A percentile compares a stretch with the other conserved stretches of the same genome.
phyloP scores from a whole-genome alignment of 2,113 vertebrate species.

The Grallaria varia region DNA sequence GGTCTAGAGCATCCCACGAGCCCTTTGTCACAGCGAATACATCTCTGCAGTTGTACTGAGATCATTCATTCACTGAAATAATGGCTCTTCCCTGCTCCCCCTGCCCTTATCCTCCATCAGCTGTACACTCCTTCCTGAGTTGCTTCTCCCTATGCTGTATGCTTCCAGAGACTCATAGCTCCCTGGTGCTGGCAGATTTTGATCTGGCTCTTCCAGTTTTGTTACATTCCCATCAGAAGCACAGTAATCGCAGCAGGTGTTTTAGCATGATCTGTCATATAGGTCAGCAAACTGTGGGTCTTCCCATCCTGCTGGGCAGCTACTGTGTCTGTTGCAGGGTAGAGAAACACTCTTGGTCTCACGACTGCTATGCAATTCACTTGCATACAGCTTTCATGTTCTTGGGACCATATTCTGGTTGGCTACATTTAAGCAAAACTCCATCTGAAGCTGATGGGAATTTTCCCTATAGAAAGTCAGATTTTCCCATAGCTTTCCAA shows the following conservation, averaged over 20 bases:
- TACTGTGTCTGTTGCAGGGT: rapidly evolving
- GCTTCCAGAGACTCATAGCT: neutral
- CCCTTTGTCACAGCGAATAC: rapidly evolving
- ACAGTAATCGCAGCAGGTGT: neutral
- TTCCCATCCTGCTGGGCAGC: neutral
- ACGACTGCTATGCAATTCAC: neutral
- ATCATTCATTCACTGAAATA: neutral
- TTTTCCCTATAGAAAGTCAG: neutral
- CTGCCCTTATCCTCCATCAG: neutral
- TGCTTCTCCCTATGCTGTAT: neutral
- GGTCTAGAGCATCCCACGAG: neutral
- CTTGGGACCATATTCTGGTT: neutral
- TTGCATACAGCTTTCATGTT: neutral
- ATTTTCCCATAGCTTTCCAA: neutral
- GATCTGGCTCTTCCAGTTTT: slow-evolving; percentile 44
- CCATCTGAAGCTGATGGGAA: neutral
- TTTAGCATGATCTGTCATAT: neutral
- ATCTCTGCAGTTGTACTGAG: neutral
- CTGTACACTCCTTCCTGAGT: neutral
- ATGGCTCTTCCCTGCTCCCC: neutral
- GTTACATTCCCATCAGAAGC: slow-evolving; percentile 12
- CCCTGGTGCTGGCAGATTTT: neutral
- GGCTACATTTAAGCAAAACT: neutral
- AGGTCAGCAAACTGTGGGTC: rapidly evolving
- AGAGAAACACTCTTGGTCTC: neutral